phyloP scores from a whole-genome alignment of 2,888 invertebrate genomes.

The Volucella inflata region DNA sequence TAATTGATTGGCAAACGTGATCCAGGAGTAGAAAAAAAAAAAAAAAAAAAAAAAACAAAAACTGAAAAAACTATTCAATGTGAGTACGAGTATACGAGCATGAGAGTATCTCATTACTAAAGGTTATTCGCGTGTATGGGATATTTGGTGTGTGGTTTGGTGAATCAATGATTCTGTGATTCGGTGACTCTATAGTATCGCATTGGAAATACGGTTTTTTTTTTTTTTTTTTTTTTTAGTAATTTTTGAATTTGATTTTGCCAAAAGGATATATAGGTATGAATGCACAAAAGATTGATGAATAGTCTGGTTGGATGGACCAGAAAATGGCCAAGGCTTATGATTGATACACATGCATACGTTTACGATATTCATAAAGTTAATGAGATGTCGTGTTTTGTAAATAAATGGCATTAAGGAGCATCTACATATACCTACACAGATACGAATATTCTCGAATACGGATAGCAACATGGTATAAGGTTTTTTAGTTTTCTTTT shows the following conservation, averaged over 20 bases:
- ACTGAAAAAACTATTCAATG: constrained; percentile 67
- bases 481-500: neutral
- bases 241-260: constrained; percentile 20
- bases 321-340: constrained; percentile 10
- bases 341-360: constrained; percentile 18
- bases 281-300: constrained; percentile 58
- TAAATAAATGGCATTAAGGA: constrained; percentile 47
- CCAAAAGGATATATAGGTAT: constrained; percentile 62
- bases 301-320: constrained; percentile 50
- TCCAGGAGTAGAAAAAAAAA: constrained; percentile 42
- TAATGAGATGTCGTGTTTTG: constrained; percentile 70
- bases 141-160: constrained; percentile 36
- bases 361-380: constrained; percentile 61
- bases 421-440: constrained; percentile 14
- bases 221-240: constrained; percentile 28
- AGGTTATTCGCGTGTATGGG: constrained; percentile 65
- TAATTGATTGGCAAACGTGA: constrained; percentile 75
- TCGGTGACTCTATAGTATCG: constrained; percentile 21
- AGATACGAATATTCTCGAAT: constrained; percentile 30
- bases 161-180: neutral
- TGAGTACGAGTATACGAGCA: constrained; percentile 41
- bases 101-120: constrained; percentile 61
- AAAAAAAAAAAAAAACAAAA: constrained; percentile 46
- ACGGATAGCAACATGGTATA: constrained; percentile 28
- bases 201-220: constrained; percentile 58